Evolutionary conservation across 92 coral and sea anemone species (phyloP), one percentile per base, ranked within the genome.

Genomic region (Ricordea florida): DNA sequence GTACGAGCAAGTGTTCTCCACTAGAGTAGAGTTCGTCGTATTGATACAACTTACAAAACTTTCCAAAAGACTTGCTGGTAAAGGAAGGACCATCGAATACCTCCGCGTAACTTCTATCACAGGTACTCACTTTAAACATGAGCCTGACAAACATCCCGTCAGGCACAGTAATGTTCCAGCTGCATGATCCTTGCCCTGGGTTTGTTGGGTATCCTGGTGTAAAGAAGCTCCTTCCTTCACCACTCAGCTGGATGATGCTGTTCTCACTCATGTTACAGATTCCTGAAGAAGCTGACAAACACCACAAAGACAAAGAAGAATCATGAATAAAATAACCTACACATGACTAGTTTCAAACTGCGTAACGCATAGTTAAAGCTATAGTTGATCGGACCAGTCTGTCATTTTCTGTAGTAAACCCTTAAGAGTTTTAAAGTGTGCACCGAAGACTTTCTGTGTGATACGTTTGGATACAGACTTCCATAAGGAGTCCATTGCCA

Each of bases 121-220:
- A 85, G 1, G 37, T 14, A 16, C 37, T 55, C 8, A 7, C 14
- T 43, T 9, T 14, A 32, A 80, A 36, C 0, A 27, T 53, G 0
- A 85, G 69, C 31, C 72, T 72, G 4, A 85, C 42, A 2, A 79
- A 51, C 40, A 68, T 66, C 49, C 82, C 86, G 13, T 46, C 47
- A 28, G 70, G 44, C 6, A 70, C 90, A 9, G 82, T 71, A 30
- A 85, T 79, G 11, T 85, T 71, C 90, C 90, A 85, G 3, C 44
- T 44, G 34, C 90, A 85, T 1, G 32, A 47, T 78, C 83, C 72
- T 45, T 36, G 29, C 37, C 56, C 42, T 0, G 79, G 86, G 42
- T 55, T 30, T 2, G 5, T 9, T 18, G 86, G 90, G 41, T 62
- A 72, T 3, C 58, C 71, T 0, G 76, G 82, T 29, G 81, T 78